Conservation (phyloP, 2,113 vertebrate genomes). For the Ageneiosus marmoratus region DNA sequence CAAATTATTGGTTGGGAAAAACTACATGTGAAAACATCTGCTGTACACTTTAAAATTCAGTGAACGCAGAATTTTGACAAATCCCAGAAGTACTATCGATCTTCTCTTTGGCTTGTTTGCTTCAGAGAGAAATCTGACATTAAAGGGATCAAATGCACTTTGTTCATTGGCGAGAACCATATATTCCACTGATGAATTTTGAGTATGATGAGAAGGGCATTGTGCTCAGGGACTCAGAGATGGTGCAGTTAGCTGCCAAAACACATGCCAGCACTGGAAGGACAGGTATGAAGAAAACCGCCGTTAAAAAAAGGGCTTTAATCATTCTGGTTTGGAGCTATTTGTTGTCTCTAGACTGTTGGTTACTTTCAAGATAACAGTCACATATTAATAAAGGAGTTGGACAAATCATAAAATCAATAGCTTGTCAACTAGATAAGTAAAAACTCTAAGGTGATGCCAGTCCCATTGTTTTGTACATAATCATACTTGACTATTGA, state of each 20-base stretch:
- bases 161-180: slow-evolving; percentile 36
- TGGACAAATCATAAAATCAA: background rate
- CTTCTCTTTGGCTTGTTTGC: slow-evolving; percentile 14
- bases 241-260: background rate
- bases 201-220: slow-evolving; percentile 21
- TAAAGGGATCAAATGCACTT: slow-evolving; percentile 45
- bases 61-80: slow-evolving; percentile 17
- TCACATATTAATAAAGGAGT: background rate
- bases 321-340: background rate
- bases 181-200: slow-evolving; percentile 30
- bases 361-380: background rate
- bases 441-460: background rate
- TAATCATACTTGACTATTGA: background rate
- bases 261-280: background rate
- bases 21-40: background rate
- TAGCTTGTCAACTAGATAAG: background rate
- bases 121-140: slow-evolving; percentile 32
- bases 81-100: slow-evolving; percentile 28
- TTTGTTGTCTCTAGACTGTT: background rate
- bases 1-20: background rate
- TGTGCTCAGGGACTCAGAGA: background rate
- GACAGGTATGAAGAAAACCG: background rate
- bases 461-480: background rate
- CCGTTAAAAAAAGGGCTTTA: background rate
- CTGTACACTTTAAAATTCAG: slow-evolving; percentile 21